A percentile compares a stretch with the other conserved stretches of the same genome.
phyloP scores from a whole-genome alignment of 2,113 vertebrate genomes.

The chimpanzee (Pan troglodytes) region DNA sequence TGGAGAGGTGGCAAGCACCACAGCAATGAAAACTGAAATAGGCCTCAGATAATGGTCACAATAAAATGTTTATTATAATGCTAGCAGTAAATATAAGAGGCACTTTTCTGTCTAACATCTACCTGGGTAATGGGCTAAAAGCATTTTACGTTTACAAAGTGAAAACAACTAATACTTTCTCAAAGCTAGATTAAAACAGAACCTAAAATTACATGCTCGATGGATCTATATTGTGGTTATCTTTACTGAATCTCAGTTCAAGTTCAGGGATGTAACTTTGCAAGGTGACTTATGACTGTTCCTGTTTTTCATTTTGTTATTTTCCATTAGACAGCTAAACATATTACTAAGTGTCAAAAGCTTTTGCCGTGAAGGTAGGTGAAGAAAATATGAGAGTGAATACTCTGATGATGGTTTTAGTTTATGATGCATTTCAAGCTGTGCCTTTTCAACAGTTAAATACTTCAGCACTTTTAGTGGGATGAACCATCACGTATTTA shows the following conservation, averaged over 20 bases:
- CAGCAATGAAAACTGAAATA: constrained; percentile 53
- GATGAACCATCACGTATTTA: not conserved
- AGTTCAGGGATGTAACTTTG: constrained; percentile 39
- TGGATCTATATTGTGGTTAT: constrained; percentile 42
- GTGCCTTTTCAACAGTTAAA: constrained; percentile 48
- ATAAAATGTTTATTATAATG: constrained; percentile 69
- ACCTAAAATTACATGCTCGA: constrained; percentile 7
- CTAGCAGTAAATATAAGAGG: constrained; percentile 47
- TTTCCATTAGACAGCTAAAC: constrained; percentile 51
- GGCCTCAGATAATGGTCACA: constrained; percentile 53
- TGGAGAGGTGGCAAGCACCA: not conserved
- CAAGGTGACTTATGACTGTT: constrained; percentile 58
- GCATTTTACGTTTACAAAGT: constrained; percentile 64
- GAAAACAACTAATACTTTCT: constrained; percentile 64
- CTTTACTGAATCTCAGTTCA: constrained; percentile 55
- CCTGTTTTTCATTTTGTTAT: constrained; percentile 48
- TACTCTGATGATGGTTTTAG: constrained; percentile 30
- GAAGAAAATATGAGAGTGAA: constrained; percentile 31
- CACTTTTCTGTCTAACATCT: constrained; percentile 47
- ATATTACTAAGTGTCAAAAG: constrained; percentile 53
- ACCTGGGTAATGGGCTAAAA: constrained; percentile 41
- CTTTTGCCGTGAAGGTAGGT: constrained; percentile 40
- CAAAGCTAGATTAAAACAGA: constrained; percentile 45
- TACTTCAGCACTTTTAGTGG: not conserved
- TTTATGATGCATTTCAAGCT: constrained; percentile 54